A percentile compares a stretch with the other conserved stretches of the same genome.
phyloP scores from a whole-genome alignment of 2,113 vertebrate genomes.

The Sinocyclocheilus anophthalmus region DNA sequence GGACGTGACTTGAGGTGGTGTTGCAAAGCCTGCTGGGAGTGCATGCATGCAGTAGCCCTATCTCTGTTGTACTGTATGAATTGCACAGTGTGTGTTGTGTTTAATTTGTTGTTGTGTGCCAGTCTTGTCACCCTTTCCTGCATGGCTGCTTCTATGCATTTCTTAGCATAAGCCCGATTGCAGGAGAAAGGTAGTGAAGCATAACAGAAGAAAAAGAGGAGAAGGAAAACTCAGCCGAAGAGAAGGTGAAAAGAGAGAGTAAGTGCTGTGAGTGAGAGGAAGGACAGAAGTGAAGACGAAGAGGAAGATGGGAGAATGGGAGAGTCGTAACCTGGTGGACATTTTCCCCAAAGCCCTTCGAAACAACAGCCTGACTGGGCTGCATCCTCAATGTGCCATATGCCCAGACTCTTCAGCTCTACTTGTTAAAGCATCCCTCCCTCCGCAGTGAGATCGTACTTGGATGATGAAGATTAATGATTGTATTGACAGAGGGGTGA shows the following conservation, averaged over 20 bases:
- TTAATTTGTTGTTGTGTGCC: slow-evolving; percentile 12
- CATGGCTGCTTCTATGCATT: slow-evolving; percentile 15
- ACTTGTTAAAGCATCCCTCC: slow-evolving; percentile 79
- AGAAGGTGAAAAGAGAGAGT: slow-evolving; percentile 71
- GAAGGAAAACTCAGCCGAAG: slow-evolving; percentile 70
- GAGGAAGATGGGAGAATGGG: slow-evolving; percentile 60
- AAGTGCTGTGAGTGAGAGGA: slow-evolving; percentile 62
- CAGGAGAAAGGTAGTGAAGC: slow-evolving; percentile 60
- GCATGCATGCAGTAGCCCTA: slow-evolving; percentile 8
- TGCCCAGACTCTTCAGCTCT: slow-evolving; percentile 82
- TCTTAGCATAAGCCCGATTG: slow-evolving; percentile 62
- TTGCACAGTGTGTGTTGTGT: slow-evolving; percentile 10
- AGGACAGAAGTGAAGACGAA: slow-evolving; percentile 39
- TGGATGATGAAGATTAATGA: slow-evolving; percentile 58
- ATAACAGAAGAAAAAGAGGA: slow-evolving; percentile 42
- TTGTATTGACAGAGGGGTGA: slow-evolving; percentile 62
- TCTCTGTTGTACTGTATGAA: neutral
- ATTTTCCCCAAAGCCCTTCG: too few relatives aligned
- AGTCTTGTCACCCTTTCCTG: neutral
- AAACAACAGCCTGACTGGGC: slow-evolving; percentile 75
- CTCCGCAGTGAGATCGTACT: slow-evolving; percentile 74
- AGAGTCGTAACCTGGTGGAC: slow-evolving; percentile 69
- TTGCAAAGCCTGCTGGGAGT: slow-evolving; percentile 31
- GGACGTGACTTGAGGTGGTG: neutral
- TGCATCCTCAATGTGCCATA: slow-evolving; percentile 82